Conservation (phyloP, 2,797 vertebrate genomes). For the Phataginus tetradactyla region DNA sequence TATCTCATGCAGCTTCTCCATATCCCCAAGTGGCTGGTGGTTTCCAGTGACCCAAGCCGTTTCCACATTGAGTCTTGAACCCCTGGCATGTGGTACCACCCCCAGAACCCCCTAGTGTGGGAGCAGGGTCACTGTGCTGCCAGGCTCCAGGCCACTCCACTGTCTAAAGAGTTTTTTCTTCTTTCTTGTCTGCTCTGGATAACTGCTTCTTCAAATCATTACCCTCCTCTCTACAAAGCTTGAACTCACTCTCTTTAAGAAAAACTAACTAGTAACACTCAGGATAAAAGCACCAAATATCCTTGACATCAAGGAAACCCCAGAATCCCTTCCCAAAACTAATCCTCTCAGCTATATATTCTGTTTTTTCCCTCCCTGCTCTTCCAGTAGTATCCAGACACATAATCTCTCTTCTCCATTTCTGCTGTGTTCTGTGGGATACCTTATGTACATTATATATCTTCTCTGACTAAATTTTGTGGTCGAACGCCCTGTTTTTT, state of each 20-base stretch:
- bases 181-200: neutral
- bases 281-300: neutral
- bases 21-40: neutral
- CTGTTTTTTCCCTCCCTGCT: neutral
- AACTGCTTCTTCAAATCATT: neutral
- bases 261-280: neutral
- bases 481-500: neutral
- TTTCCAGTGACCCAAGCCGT: neutral
- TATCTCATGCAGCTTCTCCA: neutral
- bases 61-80: neutral
- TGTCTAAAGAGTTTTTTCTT: neutral
- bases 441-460: neutral
- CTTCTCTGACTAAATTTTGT: neutral
- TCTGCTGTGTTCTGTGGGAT: neutral
- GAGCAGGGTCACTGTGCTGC: too few species aligned
- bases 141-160: neutral
- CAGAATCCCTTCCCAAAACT: neutral
- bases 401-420: neutral
- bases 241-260: neutral
- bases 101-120: neutral
- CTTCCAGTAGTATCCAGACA: neutral
- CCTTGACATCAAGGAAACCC: neutral
- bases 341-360: neutral
- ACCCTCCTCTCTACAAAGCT: neutral
- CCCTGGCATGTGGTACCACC: neutral